A percentile compares a stretch with the other conserved stretches of the same genome.
Conservation (phyloP, 2,113 vertebrate species). For the Anguilla japonica region DNA sequence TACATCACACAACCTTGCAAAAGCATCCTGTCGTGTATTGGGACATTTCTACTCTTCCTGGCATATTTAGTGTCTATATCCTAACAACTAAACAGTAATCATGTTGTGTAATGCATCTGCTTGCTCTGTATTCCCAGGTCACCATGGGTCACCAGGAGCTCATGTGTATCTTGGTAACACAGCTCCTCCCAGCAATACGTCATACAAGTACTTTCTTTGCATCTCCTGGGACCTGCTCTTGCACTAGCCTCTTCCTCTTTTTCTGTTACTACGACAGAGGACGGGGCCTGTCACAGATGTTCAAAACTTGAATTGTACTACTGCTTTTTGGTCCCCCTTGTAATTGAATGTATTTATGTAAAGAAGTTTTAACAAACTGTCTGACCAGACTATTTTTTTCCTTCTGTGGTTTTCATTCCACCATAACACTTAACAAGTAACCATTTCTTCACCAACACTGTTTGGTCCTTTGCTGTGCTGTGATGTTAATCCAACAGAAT, state of each 20-base stretch:
- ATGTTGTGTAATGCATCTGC: background rate
- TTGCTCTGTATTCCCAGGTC: background rate
- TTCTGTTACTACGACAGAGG: conserved; percentile 8
- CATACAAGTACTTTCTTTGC: background rate
- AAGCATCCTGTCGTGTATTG: background rate
- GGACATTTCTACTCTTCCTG: background rate
- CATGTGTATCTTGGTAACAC: background rate
- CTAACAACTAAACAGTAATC: background rate
- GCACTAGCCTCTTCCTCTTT: conserved; percentile 25
- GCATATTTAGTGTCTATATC: background rate
- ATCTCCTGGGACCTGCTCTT: conserved; percentile 16
- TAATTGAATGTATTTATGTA: conserved; percentile 41
- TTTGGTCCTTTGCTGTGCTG: background rate
- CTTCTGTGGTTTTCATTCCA: background rate
- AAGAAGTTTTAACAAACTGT: conserved; percentile 4
- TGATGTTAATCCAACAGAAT: no score
- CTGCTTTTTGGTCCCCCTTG: conserved; percentile 1
- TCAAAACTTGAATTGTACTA: conserved; percentile 20
- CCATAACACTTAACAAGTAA: background rate
- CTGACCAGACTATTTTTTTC: background rate
- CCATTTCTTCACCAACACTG: background rate
- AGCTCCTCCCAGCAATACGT: background rate
- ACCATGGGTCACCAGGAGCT: background rate
- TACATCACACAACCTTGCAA: background rate
- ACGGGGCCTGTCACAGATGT: conserved; percentile 9